Evolutionary conservation across 2,888 invertebrate species (phyloP), one percentile per base, ranked within the genome.

Genomic region (Eremobia ochroleuca): DNA sequence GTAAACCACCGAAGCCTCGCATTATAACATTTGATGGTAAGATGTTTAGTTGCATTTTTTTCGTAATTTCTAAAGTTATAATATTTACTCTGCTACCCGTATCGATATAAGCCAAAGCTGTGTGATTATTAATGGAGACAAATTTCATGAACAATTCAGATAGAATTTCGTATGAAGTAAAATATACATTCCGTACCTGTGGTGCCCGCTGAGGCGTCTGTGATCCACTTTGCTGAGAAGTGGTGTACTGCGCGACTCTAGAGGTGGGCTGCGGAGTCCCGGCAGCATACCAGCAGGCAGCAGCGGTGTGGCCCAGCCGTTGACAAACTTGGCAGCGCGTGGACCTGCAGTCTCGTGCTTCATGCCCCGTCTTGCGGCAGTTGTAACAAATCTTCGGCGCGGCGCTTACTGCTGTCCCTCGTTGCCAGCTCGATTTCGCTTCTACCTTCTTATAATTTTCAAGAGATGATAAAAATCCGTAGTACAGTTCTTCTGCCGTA

Each of bases 401-500:
- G 34, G 21, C 4, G 34, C 25, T 61, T 31, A 11, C 11, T 34
- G 31, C 31, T 11, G 21, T 31, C 21, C 61, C 61, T 21, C 61
- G 61, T 61, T 61, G 61, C 34, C 61, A 34, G 25, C 31, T 34
- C 34, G 61, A 62, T 25, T 34, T 62, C 61, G 31, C 40, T 40
- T 40, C 40, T 40, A 40, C 40, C 40, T 40, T 40, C 40, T 40
- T 40, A 40, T 67, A 49, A 15, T 34, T 68, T 52, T 68, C 67
- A 4, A 68, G 68, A 31, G 49, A 68, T 9, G n/a, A 52, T 5
- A 52, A n/a, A 34, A 68, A 68, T n/a, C 52, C 52, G n/a, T 68
- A 37, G 34, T 68, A 68, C 5, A 52, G 18, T 31, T 68, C 68
- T 52, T 68, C 52, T 9, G 68, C 52, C 18, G 68, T 52, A n/a